Evolutionary conservation across 2,888 invertebrate genomes (phyloP).

Genomic region (Callosobruchus maculatus): DNA sequence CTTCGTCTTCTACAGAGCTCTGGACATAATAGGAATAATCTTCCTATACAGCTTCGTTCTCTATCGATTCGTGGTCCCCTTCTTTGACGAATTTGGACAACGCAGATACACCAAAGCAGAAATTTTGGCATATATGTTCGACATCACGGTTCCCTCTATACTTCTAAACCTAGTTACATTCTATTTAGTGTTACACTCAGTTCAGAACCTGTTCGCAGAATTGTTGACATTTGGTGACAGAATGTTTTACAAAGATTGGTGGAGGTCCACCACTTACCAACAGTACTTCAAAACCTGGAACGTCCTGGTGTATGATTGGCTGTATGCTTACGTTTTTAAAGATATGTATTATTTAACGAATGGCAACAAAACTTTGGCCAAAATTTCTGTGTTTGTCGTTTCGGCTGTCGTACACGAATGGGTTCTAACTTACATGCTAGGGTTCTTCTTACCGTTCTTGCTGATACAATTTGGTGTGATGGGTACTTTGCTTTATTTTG

Average conservation of each 20-base stretch:
- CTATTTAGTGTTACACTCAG: conserved; percentile 84
- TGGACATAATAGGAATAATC: conserved; percentile 75
- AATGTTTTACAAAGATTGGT: conserved; percentile 89
- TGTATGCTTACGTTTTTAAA: conserved; percentile 83
- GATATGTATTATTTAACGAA: conserved; percentile 55
- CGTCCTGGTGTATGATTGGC: conserved; percentile 90
- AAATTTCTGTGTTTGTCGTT: conserved; percentile 66
- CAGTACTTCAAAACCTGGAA: conserved; percentile 94
- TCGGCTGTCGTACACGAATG: conserved; percentile 90
- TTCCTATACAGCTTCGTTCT: conserved; percentile 79
- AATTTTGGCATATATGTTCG: conserved; percentile 59
- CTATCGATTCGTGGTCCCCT: conserved; percentile 70
- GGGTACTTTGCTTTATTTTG: conserved; percentile 57
- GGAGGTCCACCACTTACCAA: conserved; percentile 82
- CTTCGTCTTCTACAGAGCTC: conserved; percentile 63
- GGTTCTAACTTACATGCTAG: conserved; percentile 71
- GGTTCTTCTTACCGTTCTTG: conserved; percentile 86
- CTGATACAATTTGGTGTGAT: conserved; percentile 71
- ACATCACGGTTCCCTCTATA: conserved; percentile 71
- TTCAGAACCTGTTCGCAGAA: conserved; percentile 90
- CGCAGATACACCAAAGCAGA: conserved; percentile 48
- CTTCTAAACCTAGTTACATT: conserved; percentile 57
- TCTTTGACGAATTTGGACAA: conserved; percentile 62
- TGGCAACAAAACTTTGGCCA: conserved; percentile 53
- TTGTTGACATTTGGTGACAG: conserved; percentile 83